Evolutionary conservation across 2,888 invertebrate genomes (phyloP).

Genomic region (Marronus borbonicus): DNA sequence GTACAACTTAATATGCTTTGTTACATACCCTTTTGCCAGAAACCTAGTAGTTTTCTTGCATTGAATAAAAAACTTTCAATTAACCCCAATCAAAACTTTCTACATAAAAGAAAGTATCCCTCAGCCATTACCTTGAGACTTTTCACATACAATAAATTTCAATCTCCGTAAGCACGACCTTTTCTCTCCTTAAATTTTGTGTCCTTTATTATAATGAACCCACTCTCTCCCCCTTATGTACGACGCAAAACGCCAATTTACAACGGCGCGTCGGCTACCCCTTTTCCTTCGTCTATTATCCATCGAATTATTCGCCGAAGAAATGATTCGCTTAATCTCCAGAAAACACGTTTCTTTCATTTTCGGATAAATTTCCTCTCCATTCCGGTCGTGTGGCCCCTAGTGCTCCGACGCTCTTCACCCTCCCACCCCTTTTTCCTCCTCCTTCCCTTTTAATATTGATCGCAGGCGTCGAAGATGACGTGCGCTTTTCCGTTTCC

Average conservation of each 20-base stretch:
- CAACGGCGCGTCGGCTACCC: conserved; percentile 10
- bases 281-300: conserved; percentile 36
- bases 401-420: not conserved
- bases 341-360: conserved; percentile 47
- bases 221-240: not conserved
- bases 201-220: conserved; percentile 38
- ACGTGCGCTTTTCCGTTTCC: conserved; percentile 36
- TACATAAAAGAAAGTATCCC: no score
- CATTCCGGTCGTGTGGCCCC: conserved; percentile 17
- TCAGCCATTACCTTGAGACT: conserved; percentile 19
- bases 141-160: conserved; percentile 34
- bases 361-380: conserved; percentile 46
- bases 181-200: conserved; percentile 17
- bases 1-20: no score
- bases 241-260: conserved; percentile 28
- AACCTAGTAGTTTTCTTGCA: no score
- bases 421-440: not conserved
- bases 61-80: no score
- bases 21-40: no score
- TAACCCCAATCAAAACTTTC: no score
- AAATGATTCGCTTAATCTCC: conserved; percentile 46
- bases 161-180: conserved; percentile 30
- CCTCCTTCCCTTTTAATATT: conserved; percentile 20
- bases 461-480: conserved; percentile 43
- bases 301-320: conserved; percentile 34